Evolutionary conservation across 1,140 invertebrate species (phyloP), one percentile per base, ranked within the genome.

Genomic region (Sitodiplosis mosellana): DNA sequence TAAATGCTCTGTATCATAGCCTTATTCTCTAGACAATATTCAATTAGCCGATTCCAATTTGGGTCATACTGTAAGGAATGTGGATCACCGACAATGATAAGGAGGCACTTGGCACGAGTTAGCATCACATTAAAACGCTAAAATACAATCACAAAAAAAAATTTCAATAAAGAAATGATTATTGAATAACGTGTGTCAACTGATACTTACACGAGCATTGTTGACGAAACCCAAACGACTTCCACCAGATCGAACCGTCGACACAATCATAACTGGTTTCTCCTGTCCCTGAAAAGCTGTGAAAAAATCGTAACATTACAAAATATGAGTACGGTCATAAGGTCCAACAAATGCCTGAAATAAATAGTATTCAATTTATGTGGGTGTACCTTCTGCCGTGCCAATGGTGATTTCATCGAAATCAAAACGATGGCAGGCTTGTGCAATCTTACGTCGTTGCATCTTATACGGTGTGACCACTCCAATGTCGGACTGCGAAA

Each of bases 101-200:
- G 66, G 27, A 90, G 63, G n/a, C 77, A 72, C 54, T 84, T 78
- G 10, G 87, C 83, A 55, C 89, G 73, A 10, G 87, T 90, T 19
- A 92, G 71, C 10, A 86, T 78, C 2, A 93, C 89, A 68, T 93
- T 94, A 53, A 92, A 75, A 54, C 87, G 71, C 64, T n/a, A n/a
- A n/a, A n/a, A n/a, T n/a, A 81, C 8, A n/a, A 36, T 36, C 8
- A 36, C 34, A 8, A 36, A 36, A 36, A 36, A 10, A 10, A 36
- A n/a, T 36, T 10, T n/a, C 8, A n/a, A 10, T n/a, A 36, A 36
- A 10, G 34, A 36, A 36, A 36, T 10, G 8, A 36, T 36, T 36
- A 10, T 36, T 8, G n/a, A 36, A 8, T 36, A 10, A 36, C 8
- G n/a, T 8, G 34, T n/a, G 34, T 36, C 8, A 33, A 6, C 47